Percentiles rank a stretch among this genome's conserved stretches.
phyloP scores from a whole-genome alignment of 2,888 invertebrate genomes.

The Drymonia ruficornis region DNA sequence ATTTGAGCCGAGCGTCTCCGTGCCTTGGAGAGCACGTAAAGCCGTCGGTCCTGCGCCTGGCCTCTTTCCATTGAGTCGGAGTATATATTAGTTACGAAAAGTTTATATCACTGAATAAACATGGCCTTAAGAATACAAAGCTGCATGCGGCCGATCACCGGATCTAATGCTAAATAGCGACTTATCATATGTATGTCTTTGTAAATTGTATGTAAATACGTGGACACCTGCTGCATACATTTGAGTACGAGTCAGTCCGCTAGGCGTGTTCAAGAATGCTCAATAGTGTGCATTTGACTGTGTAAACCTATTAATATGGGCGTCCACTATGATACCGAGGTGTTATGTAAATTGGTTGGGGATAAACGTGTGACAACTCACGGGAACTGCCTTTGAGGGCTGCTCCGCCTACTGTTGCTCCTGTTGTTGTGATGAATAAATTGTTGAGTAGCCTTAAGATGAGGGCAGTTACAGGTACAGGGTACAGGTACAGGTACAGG shows the following conservation, averaged over 20 bases:
- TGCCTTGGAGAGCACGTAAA: too few relatives aligned
- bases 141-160: conserved; percentile 58
- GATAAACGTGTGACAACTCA: conserved; percentile 56
- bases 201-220: conserved; percentile 83
- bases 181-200: conserved; percentile 68
- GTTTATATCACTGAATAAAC: neutral
- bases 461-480: too few relatives aligned
- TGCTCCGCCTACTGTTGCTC: conserved; percentile 12
- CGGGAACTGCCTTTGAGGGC: conserved; percentile 33
- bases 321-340: conserved; percentile 61
- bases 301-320: conserved; percentile 79
- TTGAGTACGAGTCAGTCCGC: conserved; percentile 64
- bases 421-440: neutral
- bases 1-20: too few relatives aligned
- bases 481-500: too few relatives aligned
- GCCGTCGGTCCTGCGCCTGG: too few relatives aligned
- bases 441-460: too few relatives aligned
- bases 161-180: conserved; percentile 65
- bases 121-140: conserved; percentile 15
- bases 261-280: conserved; percentile 71
- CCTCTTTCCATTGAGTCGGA: too few relatives aligned
- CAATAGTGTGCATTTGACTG: conserved; percentile 73
- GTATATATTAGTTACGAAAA: too few relatives aligned
- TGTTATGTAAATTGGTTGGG: conserved; percentile 61
- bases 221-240: conserved; percentile 83